A percentile compares a stretch with the other conserved stretches of the same genome.
These are phyloP conservation scores for Rotaria macrura DNA, from an alignment of 2,888 invertebrate genomes.

Conservation along the genomic window DNA sequence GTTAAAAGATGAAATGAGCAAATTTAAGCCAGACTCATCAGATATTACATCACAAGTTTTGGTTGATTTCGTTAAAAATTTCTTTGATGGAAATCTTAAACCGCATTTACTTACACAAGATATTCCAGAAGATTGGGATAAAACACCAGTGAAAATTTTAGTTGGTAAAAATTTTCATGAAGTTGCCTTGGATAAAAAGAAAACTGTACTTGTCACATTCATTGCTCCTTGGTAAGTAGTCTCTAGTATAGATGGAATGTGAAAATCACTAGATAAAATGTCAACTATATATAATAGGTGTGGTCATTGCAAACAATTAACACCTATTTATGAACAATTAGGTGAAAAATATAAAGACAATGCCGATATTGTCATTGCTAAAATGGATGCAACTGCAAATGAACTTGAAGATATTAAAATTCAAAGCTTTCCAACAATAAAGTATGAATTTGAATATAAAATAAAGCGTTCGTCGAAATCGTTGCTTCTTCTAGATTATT, in stretches of 20 bases:
- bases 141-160: slow-evolving; percentile 77
- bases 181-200: slow-evolving; percentile 72
- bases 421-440: slow-evolving; percentile 61
- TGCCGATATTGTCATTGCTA: slow-evolving; percentile 75
- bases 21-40: slow-evolving; percentile 68
- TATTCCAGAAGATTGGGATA: slow-evolving; percentile 91
- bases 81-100: slow-evolving; percentile 78
- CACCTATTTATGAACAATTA: slow-evolving; percentile 86
- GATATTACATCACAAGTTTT: slow-evolving; percentile 59
- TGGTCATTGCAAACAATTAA: slow-evolving; percentile 93
- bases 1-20: slow-evolving; percentile 90
- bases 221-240: slow-evolving; percentile 75
- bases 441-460: slow-evolving; percentile 33
- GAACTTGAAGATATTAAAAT: slow-evolving; percentile 91
- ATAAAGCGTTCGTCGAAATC: no score
- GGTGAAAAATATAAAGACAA: slow-evolving; percentile 78
- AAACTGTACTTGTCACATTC: slow-evolving; percentile 93
- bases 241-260: not conserved
- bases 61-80: slow-evolving; percentile 72
- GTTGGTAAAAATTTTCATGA: slow-evolving; percentile 90
- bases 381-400: slow-evolving; percentile 96
- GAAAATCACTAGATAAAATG: not conserved
- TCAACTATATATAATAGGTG: slow-evolving; percentile 42
- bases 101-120: slow-evolving; percentile 87
- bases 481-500: slow-evolving; percentile 55